Evolutionary conservation across 2,888 invertebrate genomes (phyloP), one percentile per base, ranked within the genome.

Genomic region (Steinernema scapterisci): DNA sequence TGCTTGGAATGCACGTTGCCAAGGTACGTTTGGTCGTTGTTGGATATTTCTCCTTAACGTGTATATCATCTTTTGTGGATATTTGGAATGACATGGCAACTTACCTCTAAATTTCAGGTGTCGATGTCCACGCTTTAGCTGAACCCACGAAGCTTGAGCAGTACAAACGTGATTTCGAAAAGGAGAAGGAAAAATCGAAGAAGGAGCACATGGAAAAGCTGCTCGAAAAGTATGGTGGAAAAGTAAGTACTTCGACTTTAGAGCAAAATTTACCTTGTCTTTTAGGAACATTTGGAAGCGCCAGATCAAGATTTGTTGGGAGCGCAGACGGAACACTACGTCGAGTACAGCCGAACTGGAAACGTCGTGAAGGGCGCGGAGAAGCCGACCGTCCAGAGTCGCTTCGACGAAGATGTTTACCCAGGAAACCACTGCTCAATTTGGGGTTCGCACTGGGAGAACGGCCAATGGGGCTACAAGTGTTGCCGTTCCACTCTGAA

Each of bases 111-210:
- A 38, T 38, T 38, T 38, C 38, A 38, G 38, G 38, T 38, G 2
- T 93, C 0, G 95, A 96, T 89, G 95, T 96, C 27, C 95, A 97
- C 88, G 91, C 97, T 75, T 91, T 97, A 81, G 97, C 97, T 1
- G 99, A 99, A 88, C 99, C 99, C 7, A 99, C 99, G 13, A 97
- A 97, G 89, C 90, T 97, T 78, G 97, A 97, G 88, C 89, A 95
- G 82, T 89, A 99, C 76, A 93, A 95, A 88, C 91, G 93, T 73
- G 94, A 97, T 88, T 97, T 94, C 88, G 92, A 93, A 75, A 92
- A 93, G 81, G 94, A 95, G 88, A 94, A 94, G 88, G 93, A 94
- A 48, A 93, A 93, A 82, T 93, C 94, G 82, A 95, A 97, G 89
- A 92, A 93, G 13, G 91, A 93, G 89, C 93, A 94, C 6, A 90